These are phyloP conservation scores for Valencia hispanica DNA, from an alignment of 2,797 vertebrate genomes.

Conservation along the genomic window DNA sequence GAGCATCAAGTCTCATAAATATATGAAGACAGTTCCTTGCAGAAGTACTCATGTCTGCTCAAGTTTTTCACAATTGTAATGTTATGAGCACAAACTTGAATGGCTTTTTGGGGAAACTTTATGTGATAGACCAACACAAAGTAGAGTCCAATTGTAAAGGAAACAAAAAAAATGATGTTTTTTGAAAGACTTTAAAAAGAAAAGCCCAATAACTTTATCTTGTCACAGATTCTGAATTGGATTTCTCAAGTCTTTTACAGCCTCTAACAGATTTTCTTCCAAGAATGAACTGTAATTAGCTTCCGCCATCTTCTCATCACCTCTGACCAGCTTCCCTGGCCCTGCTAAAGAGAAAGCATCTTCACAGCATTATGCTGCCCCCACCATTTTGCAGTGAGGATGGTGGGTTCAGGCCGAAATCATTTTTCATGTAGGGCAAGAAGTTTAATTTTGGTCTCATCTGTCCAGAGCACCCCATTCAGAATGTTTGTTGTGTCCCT, in stretches of 20 bases:
- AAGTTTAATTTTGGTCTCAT: not conserved
- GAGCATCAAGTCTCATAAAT: conserved; percentile 40
- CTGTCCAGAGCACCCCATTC: not conserved
- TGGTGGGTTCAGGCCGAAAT: not conserved
- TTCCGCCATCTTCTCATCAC: not conserved
- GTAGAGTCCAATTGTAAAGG: not conserved
- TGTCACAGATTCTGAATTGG: not conserved
- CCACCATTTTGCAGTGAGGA: not conserved
- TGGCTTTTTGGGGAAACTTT: not conserved
- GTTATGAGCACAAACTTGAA: not conserved
- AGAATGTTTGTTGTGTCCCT: not conserved
- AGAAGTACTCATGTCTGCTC: not conserved
- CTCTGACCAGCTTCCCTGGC: not conserved
- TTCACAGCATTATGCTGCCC: not conserved
- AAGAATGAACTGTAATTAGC: not conserved
- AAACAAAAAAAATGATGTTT: not conserved
- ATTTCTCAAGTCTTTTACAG: not conserved
- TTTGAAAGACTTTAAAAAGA: not conserved
- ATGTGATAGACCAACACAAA: conserved; percentile 2
- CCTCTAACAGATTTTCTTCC: not conserved
- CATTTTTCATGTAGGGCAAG: not conserved
- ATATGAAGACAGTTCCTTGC: conserved; percentile 8
- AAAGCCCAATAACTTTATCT: too few relatives aligned
- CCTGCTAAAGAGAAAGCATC: not conserved
- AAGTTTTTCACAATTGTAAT: not conserved